phyloP scores from a whole-genome alignment of 2,888 invertebrate genomes.

The Acronicta alni region DNA sequence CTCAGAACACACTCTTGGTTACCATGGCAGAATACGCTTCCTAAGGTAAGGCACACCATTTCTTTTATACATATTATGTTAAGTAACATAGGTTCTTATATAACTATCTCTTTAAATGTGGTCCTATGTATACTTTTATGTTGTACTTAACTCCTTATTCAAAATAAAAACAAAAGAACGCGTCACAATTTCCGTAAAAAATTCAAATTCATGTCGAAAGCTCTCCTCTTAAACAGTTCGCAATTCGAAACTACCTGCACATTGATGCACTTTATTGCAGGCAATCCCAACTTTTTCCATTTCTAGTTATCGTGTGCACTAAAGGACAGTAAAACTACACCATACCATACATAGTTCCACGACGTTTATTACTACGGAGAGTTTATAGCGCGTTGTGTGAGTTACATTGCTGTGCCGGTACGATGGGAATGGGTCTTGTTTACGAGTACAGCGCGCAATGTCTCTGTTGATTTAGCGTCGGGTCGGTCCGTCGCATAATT shows the following conservation, averaged over 20 bases:
- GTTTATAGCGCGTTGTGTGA: conserved; percentile 46
- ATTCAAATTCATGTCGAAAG: neutral
- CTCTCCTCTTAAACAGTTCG: conserved; percentile 25
- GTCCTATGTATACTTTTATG: no score
- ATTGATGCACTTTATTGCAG: conserved; percentile 49
- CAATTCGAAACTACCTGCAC: conserved; percentile 20
- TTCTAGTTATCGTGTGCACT: conserved; percentile 42
- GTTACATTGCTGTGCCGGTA: conserved; percentile 51
- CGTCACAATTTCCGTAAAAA: neutral
- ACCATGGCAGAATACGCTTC: conserved; percentile 4
- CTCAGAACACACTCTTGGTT: conserved; percentile 7
- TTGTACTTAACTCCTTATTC: no score
- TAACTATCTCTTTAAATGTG: no score
- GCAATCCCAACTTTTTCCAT: conserved; percentile 59
- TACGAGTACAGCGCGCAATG: conserved; percentile 55
- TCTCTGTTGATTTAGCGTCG: conserved; percentile 44
- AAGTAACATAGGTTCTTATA: no score
- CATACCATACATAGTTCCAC: conserved; percentile 31
- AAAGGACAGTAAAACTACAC: conserved; percentile 39
- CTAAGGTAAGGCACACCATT: neutral
- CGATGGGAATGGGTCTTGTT: conserved; percentile 54
- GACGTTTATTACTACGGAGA: conserved; percentile 44
- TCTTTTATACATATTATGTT: neutral
- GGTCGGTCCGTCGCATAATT: conserved; percentile 32
- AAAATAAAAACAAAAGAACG: neutral